Evolutionary conservation across 2,888 invertebrate genomes (phyloP), one percentile per base, ranked within the genome.

Genomic region (Cataglyphis livida): DNA sequence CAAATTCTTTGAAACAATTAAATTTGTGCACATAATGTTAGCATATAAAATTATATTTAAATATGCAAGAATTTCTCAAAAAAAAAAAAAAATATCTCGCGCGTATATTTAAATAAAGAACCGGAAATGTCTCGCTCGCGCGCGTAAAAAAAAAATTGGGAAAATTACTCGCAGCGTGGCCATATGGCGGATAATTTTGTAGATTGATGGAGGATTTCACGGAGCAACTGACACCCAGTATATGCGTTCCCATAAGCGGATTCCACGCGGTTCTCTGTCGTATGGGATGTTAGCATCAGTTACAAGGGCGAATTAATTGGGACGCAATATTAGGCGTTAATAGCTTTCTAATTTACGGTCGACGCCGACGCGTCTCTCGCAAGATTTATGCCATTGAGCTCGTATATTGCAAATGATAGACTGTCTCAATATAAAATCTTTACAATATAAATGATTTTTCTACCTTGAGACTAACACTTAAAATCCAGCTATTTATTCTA

Each of bases 191-290:
- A 91, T 90, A 91, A 92, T 92, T 92, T 87, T 48, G 89, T 90
- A 91, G 90, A 93, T 93, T 88, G 90, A 93, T 93, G 92, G 86
- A 89, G 83, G 86, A 93, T 93, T 93, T 93, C 91, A 93, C 91
- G 93, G 89, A 83, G 90, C 93, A 93, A 92, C 93, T 93, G 93
- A 91, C 93, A 92, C 92, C 90, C 28, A 86, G 83, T 85, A 87
- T 86, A 83, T 68, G 81, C 81, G 81, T 84, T 89, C 87, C 81
- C 88, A 81, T 85, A 85, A 54, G n/a, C 61, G 66, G 57, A 35
- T 38, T 68, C 73, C 54, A 71, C 32, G 32, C 82, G 78, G 75
- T 66, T 51, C 48, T 51, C 48, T 78, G 73, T 59, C 65, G 51
- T 51, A 74, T 78, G 44, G 74, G 64, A 35, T 18, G 61, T 70